Percentiles rank a stretch among this genome's conserved stretches.
Evolutionary conservation across 2,888 invertebrate genomes (phyloP).

Genomic region (Embidobia sp.): DNA sequence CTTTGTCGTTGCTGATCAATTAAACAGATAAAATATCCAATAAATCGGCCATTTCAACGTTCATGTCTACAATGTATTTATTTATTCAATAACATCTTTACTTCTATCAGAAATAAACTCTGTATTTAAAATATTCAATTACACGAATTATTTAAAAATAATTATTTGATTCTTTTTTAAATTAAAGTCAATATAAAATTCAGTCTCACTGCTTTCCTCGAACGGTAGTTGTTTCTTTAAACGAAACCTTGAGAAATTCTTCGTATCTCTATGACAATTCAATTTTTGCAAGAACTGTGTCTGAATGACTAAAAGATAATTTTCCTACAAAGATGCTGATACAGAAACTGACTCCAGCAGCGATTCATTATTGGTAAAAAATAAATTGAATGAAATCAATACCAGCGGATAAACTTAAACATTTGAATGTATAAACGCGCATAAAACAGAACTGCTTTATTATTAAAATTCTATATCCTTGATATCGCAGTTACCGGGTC

Average conservation of each 20-base stretch:
- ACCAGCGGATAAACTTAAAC: constrained; percentile 2
- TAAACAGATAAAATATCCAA: constrained; percentile 17
- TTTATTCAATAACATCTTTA: background rate
- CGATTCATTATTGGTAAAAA: background rate
- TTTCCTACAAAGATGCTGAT: too few relatives aligned
- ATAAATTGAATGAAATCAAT: constrained; percentile 5
- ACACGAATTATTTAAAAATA: background rate
- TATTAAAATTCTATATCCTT: constrained; percentile 53
- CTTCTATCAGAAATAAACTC: too few relatives aligned
- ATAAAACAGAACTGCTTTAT: constrained; percentile 45
- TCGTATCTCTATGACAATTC: too few relatives aligned
- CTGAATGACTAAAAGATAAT: too few relatives aligned
- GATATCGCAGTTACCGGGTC: constrained; percentile 34
- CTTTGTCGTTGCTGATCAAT: constrained; percentile 15
- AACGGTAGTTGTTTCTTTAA: too few relatives aligned
- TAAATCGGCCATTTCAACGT: constrained; percentile 14
- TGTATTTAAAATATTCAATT: too few relatives aligned
- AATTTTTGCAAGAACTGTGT: too few relatives aligned
- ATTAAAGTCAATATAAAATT: too few relatives aligned
- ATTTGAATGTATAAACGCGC: constrained; percentile 13
- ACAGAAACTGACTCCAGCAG: too few relatives aligned
- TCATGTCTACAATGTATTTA: background rate
- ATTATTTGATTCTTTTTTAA: background rate
- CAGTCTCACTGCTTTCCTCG: too few relatives aligned
- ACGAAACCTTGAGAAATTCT: too few relatives aligned